phyloP scores from a whole-genome alignment of 2,888 invertebrate species.

The Drosophila cyrtoloma region DNA sequence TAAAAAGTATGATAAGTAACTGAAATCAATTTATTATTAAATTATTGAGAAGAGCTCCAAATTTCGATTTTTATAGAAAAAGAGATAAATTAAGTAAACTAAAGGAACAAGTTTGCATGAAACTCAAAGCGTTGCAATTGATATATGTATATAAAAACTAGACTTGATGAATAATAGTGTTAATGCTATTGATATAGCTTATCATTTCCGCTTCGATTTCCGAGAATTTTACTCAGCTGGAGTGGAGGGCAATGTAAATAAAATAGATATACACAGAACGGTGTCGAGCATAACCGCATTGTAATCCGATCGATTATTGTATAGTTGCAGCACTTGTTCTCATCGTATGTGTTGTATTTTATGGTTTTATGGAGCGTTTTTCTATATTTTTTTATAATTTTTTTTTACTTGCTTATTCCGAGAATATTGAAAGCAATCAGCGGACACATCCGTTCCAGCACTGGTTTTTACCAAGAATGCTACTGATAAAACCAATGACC shows the following conservation, averaged over 20 bases:
- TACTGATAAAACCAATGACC: slow-evolving; percentile 38
- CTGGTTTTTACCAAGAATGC: slow-evolving; percentile 10
- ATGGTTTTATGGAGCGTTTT: not conserved
- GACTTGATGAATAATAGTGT: not conserved
- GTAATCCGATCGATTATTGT: slow-evolving; percentile 29
- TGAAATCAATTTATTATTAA: not conserved
- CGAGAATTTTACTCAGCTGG: slow-evolving; percentile 16
- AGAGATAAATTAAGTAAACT: not conserved
- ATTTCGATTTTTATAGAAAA: not conserved
- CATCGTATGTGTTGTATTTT: not conserved
- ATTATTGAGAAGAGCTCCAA: not conserved
- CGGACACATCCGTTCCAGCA: slow-evolving; percentile 51
- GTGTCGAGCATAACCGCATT: slow-evolving; percentile 30
- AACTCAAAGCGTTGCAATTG: slow-evolving; percentile 9
- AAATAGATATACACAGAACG: slow-evolving; percentile 7
- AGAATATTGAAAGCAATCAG: slow-evolving; percentile 22
- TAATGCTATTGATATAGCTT: slow-evolving; percentile 31
- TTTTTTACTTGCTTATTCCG: slow-evolving; percentile 19
- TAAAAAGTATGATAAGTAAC: not conserved
- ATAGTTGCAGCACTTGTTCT: slow-evolving; percentile 12
- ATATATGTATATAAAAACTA: slow-evolving; percentile 8
- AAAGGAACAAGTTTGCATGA: not conserved
- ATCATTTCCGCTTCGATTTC: slow-evolving; percentile 44
- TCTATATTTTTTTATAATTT: not conserved
- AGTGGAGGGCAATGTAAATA: slow-evolving; percentile 24